phyloP scores from a whole-genome alignment of 2,113 vertebrate genomes.

The Pseudopipra pipra region DNA sequence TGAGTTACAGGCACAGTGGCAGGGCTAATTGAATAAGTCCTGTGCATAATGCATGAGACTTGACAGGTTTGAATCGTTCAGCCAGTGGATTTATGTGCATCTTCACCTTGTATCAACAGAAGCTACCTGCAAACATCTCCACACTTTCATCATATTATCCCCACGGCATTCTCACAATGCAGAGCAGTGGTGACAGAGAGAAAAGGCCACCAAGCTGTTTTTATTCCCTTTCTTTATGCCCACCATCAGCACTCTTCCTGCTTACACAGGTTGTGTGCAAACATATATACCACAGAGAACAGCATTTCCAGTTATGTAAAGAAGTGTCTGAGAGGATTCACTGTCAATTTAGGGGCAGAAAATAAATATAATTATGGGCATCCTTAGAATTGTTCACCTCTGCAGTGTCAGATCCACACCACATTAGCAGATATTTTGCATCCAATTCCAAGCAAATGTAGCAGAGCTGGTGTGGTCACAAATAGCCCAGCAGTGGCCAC shows the following conservation, averaged over 20 bases:
- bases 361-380: not conserved
- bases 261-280: not conserved
- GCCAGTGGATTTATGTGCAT: constrained; percentile 18
- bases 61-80: not conserved
- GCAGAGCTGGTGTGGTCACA: not conserved
- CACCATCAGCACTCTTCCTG: not conserved
- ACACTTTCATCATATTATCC: not conserved
- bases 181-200: not conserved
- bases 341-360: not conserved
- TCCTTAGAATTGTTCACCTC: not conserved
- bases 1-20: not conserved
- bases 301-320: not conserved
- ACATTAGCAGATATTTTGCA: not conserved
- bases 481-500: not conserved
- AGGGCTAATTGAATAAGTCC: not conserved
- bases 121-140: constrained; percentile 10
- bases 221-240: not conserved
- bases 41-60: not conserved
- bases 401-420: not conserved
- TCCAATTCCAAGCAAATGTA: not conserved
- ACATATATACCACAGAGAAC: not conserved
- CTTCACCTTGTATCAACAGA: constrained; percentile 30
- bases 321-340: not conserved
- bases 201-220: not conserved
- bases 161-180: not conserved